Evolutionary conservation across 2,113 vertebrate genomes (phyloP).

Genomic region (Podocnemis expansa): DNA sequence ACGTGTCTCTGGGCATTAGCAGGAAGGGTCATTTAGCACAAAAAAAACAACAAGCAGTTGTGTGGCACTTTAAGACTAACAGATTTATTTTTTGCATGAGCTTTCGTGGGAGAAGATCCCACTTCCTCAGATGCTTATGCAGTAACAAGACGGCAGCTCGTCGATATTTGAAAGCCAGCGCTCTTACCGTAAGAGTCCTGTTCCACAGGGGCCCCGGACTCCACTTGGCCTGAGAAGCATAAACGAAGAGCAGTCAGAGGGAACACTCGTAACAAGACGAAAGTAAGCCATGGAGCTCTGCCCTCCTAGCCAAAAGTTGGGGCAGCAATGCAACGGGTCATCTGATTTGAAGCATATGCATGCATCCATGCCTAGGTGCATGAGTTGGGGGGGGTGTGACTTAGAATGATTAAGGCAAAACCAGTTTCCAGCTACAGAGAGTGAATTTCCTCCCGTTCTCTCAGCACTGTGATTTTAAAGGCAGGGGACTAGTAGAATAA

Average conservation of each 20-base stretch:
- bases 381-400: too few species aligned
- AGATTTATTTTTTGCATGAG: too few species aligned
- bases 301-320: accelerated
- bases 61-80: too few species aligned
- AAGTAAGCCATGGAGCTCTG: neutral
- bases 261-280: neutral
- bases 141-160: neutral
- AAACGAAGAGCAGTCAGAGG: conserved; percentile 41
- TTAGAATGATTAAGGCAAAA: too few species aligned
- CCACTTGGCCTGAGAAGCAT: conserved; percentile 65
- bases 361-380: neutral
- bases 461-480: neutral
- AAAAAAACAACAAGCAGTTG: too few species aligned
- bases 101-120: too few species aligned
- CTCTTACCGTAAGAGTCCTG: conserved; percentile 75
- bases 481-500: neutral
- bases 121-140: too few species aligned
- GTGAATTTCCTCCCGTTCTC: neutral
- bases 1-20: neutral
- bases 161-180: neutral
- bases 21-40: neutral
- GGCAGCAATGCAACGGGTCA: accelerated
- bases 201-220: conserved; percentile 51
- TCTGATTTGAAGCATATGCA: neutral
- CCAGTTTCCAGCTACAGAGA: neutral